A percentile compares a stretch with the other conserved stretches of the same genome.
Conservation (phyloP, 2,888 invertebrate species). For the Syrista parreyssii region DNA sequence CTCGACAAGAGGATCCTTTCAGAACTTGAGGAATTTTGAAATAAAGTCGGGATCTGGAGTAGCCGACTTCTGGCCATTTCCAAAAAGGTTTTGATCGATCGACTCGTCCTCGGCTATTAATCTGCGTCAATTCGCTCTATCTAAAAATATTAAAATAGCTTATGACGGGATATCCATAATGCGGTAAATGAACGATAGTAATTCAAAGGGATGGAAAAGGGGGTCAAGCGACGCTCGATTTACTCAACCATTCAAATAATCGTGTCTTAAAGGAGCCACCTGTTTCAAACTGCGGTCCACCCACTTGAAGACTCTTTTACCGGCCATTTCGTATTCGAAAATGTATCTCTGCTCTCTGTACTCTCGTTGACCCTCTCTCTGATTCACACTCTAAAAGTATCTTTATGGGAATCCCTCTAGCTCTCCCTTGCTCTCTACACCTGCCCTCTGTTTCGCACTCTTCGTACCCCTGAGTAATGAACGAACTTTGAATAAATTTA, state of each 20-base stretch:
- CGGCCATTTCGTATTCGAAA: neutral
- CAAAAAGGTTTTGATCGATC: no score
- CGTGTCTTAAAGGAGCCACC: neutral
- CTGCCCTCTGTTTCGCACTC: neutral
- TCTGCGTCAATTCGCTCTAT: no score
- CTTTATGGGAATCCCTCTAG: neutral
- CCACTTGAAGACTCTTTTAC: neutral
- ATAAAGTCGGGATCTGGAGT: neutral
- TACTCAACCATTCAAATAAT: neutral
- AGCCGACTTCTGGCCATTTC: neutral
- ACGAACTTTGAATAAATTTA: slow-evolving; percentile 36
- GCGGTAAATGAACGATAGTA: neutral
- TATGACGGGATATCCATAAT: neutral
- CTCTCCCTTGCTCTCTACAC: neutral
- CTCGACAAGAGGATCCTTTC: neutral
- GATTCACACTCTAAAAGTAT: neutral
- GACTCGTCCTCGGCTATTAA: no score
- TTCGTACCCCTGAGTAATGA: slow-evolving; percentile 17
- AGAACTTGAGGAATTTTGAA: neutral
- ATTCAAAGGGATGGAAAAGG: neutral
- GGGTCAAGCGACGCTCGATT: neutral
- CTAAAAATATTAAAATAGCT: no score
- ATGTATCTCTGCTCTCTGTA: neutral
- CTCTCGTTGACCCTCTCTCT: neutral
- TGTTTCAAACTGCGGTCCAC: neutral